phyloP scores from a whole-genome alignment of 2,113 vertebrate genomes.

The Theristicus caerulescens region DNA sequence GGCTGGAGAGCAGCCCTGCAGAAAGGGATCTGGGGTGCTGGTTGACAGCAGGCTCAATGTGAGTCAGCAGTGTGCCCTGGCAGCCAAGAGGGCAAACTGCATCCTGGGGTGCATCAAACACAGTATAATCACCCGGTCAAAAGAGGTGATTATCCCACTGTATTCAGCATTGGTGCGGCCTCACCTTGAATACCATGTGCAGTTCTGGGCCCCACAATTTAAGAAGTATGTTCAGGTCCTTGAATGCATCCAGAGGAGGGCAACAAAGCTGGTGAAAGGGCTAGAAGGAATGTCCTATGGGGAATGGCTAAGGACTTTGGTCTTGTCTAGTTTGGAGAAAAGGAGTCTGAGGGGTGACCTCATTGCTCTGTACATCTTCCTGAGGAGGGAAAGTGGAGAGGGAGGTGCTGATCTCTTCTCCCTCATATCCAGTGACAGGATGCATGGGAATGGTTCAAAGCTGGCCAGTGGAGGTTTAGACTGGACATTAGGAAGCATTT shows the following conservation, averaged over 20 bases:
- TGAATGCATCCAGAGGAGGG: not conserved
- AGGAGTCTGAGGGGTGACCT: not conserved
- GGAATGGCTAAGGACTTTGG: too few species aligned
- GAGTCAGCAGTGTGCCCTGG: not conserved
- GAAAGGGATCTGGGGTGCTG: not conserved
- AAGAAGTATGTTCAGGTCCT: too few species aligned
- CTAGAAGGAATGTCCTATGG: too few species aligned
- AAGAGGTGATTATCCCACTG: not conserved
- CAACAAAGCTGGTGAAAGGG: too few species aligned
- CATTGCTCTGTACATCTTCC: not conserved
- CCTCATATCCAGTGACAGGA: not conserved
- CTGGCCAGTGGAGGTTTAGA: not conserved
- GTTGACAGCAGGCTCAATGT: not conserved
- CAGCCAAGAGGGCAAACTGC: not conserved
- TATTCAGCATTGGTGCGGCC: not conserved
- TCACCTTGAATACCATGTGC: not conserved
- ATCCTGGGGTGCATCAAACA: not conserved
- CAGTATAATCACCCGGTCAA: not conserved
- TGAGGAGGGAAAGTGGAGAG: not conserved
- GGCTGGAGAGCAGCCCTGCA: not conserved
- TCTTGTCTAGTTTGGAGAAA: too few species aligned
- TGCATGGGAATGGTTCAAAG: too few species aligned
- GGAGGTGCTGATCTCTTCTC: not conserved
- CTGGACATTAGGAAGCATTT: not conserved
- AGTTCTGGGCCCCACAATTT: not conserved